A percentile compares a stretch with the other conserved stretches of the same genome.
Conservation (phyloP, 2,113 vertebrate genomes). For the Melanocharis versteri region DNA sequence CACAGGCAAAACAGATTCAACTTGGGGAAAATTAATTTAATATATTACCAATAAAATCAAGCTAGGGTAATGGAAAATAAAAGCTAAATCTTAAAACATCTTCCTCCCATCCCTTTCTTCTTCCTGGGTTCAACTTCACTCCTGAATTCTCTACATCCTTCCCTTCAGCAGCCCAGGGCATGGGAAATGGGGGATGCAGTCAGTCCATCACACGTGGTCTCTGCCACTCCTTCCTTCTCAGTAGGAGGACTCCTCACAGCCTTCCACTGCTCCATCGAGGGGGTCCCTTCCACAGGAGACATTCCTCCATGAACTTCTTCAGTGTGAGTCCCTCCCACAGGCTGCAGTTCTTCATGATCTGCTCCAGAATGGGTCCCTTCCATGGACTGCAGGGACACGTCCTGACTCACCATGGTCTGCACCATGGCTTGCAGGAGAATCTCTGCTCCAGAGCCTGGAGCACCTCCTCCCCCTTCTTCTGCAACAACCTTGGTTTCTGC, state of each 20-base stretch:
- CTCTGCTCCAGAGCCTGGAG: background rate
- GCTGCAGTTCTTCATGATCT: background rate
- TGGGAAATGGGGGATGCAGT: background rate
- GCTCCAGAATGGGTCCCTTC: background rate
- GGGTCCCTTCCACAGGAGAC: background rate
- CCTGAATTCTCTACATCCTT: background rate
- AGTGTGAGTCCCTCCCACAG: background rate
- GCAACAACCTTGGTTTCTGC: background rate
- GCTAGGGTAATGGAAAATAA: background rate
- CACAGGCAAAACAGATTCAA: background rate
- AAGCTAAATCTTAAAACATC: background rate
- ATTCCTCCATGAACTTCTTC: background rate
- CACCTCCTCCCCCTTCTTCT: background rate
- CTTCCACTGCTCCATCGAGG: background rate
- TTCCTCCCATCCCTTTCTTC: background rate
- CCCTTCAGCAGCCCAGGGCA: background rate
- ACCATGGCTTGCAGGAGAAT: background rate
- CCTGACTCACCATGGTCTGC: background rate
- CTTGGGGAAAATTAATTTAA: background rate
- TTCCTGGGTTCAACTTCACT: background rate
- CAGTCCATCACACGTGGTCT: rapidly evolving
- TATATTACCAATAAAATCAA: background rate
- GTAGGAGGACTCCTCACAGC: background rate
- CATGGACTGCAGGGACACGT: background rate
- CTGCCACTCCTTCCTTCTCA: background rate